Evolutionary conservation across 2,113 vertebrate genomes (phyloP).

Genomic region (Nothocercus julius): DNA sequence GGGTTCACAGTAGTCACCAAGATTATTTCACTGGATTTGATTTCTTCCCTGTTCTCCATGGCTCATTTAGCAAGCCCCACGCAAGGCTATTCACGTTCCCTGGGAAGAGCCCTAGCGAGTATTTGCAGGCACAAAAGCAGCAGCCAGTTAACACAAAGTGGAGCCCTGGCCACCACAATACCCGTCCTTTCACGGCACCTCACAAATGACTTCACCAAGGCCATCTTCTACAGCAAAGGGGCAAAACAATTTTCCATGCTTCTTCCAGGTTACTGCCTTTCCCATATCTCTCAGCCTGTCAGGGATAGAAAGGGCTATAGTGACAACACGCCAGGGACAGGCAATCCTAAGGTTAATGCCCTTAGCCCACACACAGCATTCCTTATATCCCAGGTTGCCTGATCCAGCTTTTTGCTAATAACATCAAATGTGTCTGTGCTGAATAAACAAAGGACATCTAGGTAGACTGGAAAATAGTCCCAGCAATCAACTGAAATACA

Average conservation of each 20-base stretch:
- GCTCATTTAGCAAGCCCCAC: conserved; percentile 64
- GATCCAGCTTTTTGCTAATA: neutral
- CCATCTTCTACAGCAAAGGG: neutral
- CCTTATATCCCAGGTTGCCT: neutral
- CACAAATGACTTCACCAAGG: neutral
- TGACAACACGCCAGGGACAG: neutral
- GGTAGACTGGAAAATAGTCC: neutral
- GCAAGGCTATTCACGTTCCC: conserved; percentile 6
- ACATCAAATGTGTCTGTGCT: neutral
- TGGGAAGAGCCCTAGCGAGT: conserved; percentile 33
- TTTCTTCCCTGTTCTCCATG: conserved; percentile 37
- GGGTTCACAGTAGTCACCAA: conserved; percentile 64
- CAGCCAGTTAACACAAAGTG: neutral
- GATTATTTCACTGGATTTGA: conserved; percentile 73
- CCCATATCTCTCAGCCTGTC: conserved; percentile 13
- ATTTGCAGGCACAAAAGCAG: conserved; percentile 32
- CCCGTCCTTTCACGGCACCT: neutral
- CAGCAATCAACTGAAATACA: neutral
- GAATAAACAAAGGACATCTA: neutral
- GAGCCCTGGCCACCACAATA: neutral
- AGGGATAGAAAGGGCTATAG: neutral
- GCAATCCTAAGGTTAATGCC: neutral
- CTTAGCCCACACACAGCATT: neutral
- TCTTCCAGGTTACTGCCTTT: neutral
- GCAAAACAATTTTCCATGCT: neutral